Conservation (phyloP, 2,797 vertebrate genomes). For the Epinephelus coioides region DNA sequence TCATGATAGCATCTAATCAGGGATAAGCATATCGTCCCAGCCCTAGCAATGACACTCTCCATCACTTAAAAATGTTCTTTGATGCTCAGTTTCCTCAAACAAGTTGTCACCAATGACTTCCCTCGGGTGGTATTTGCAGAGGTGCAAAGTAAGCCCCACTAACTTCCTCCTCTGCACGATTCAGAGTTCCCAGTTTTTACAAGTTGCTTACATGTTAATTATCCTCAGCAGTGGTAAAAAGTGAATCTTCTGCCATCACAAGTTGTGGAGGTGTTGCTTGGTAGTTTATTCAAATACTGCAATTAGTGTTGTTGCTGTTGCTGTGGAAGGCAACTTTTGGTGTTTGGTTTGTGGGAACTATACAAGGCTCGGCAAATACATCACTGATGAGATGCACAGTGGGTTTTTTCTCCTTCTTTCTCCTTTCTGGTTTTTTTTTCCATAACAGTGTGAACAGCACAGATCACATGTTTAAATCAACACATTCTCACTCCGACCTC, state of each 20-base stretch:
- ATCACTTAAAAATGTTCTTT: neutral
- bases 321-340: constrained; percentile 4
- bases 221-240: neutral
- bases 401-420: neutral
- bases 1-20: no score
- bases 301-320: constrained; percentile 26
- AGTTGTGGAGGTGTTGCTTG: constrained; percentile 36
- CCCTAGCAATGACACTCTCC: no score
- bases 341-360: neutral
- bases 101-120: neutral
- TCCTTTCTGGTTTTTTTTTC: no score
- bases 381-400: neutral
- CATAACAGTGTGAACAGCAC: no score
- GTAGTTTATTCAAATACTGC: constrained; percentile 7
- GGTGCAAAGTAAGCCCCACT: neutral
- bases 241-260: constrained; percentile 5
- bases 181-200: neutral
- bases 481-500: no score
- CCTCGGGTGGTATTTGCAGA: neutral
- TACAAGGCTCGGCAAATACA: neutral
- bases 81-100: neutral
- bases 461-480: no score
- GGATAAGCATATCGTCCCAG: no score
- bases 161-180: neutral
- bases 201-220: constrained; percentile 29